Base-by-base conservation (phyloP, 2,797 vertebrate genomes). In the Chanos chanos region DNA sequence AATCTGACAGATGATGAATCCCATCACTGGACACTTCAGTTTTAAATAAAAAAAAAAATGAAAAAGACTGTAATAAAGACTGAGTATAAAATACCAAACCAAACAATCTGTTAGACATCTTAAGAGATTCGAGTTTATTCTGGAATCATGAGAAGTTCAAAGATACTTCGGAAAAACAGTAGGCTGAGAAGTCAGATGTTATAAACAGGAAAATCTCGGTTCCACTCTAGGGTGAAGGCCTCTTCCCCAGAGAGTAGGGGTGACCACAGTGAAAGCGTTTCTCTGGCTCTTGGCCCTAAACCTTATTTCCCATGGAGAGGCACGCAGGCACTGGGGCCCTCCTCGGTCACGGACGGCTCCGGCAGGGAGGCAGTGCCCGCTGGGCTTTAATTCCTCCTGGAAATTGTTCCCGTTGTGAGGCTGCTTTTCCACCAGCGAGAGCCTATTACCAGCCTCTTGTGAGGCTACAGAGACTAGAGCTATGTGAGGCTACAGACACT, bases 151-250 rank as follows among this genome's bases (percentile, higher is more conserved):
- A 27, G 21, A 4, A 28, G 4, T n/a, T 51, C 19, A 39, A 51
- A 27, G 36, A 19, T 8, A 22, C 13, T 37, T n/a, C 19, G 64
- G 7, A 48, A 41, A 31, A 66, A 13, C 18, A 13, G n/a, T 64
- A 24, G 19, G 51, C 49, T 30, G 54, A 65, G 58, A 61, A 61
- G 36, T 62, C 39, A 33, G 25, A 1, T 21, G 57, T 64, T 37
- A 60, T 66, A 69, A 74, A 76, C 66, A 75, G 51, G 62, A 71
- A 74, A 54, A n/a, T 13, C 39, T 40, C 48, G 50, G 66, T 61
- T 63, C 59, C 18, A 61, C 45, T 61, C 72, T 43, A 65, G 61
- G 53, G 50, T 33, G 36, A 8, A 58, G 54, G 44, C 28, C 30
- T 52, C 43, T 36, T 55, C 66, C 50, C 48, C 19, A 27, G 66